Base-by-base conservation (phyloP, 2,888 invertebrate genomes). In the Argyresthia albistria region DNA sequence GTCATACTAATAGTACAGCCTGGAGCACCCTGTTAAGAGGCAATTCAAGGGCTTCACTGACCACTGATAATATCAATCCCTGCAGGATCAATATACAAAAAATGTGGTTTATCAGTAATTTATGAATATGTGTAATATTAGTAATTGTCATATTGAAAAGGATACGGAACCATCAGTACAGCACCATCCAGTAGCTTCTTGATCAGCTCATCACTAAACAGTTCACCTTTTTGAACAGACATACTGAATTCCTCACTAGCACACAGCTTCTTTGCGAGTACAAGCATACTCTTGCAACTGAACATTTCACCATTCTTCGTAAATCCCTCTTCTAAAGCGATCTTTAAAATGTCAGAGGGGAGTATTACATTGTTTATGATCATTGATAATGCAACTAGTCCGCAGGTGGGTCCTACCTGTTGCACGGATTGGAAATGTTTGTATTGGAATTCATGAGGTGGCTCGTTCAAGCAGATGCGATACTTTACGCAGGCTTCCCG, bases 261-360 rank as follows among this genome's bases (percentile, higher is more conserved):
- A n/a, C 9, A 69, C 57, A 90, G 87, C 64, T 89, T 86, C 49
- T 88, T 80, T 1, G 91, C 89, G 54, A 95, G 73, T 57, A 89
- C 79, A 8, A 83, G 88, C 91, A 96, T 92, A 67, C 92, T 88
- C 57, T 89, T 88, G 35, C 92, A 93, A 76, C 94, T 93, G 66
- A 96, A 95, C 89, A 97, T 95, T 89, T 98, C 98, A 8, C 98
- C 97, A 63, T 95, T 93, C 60, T 91, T 91, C 3, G 95, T 95
- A 64, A 90, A 95, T 1, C 91, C 90, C 59, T 88, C 78, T 16
- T 79, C 68, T 70, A 89, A 89, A 0, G 95, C 93, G 59, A 90
- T 84, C 55, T 88, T 79, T 1, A 95, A 80, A 12, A 91, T 87
- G 54, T 92, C 80, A 35, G 78, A 86, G 8, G 89, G 80, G n/a